A percentile compares a stretch with the other conserved stretches of the same genome.
These are phyloP conservation scores for Tachysurus vachellii DNA, from an alignment of 2,113 vertebrate species.

Conservation along the genomic window DNA sequence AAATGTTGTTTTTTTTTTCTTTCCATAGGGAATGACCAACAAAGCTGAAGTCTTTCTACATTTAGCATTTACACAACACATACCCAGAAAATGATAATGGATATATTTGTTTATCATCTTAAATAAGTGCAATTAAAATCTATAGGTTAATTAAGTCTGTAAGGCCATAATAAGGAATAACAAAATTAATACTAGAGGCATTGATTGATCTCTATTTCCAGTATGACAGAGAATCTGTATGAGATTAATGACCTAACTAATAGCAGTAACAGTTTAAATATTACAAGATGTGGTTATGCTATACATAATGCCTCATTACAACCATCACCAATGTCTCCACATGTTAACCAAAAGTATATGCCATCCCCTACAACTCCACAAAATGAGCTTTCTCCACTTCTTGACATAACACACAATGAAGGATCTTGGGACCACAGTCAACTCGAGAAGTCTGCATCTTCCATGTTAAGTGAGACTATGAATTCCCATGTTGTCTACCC, in stretches of 20 bases:
- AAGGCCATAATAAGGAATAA: neutral
- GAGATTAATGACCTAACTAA: constrained; percentile 76
- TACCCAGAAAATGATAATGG: neutral
- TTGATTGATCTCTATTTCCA: constrained; percentile 4
- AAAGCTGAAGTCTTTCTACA: constrained; percentile 1
- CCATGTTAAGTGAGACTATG: constrained; percentile 57
- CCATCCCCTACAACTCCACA: constrained; percentile 57
- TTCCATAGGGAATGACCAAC: constrained; percentile 25
- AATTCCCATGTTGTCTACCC: constrained; percentile 64
- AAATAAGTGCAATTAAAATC: neutral
- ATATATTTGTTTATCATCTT: constrained; percentile 20
- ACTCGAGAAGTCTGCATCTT: constrained; percentile 72
- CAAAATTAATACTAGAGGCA: neutral
- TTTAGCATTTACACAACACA: neutral
- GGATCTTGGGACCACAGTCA: constrained; percentile 54
- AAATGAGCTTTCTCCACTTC: constrained; percentile 71
- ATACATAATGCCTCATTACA: constrained; percentile 71
- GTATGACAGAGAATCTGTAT: constrained; percentile 83
- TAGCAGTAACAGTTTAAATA: constrained; percentile 67
- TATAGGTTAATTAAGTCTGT: neutral
- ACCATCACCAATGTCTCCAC: constrained; percentile 77
- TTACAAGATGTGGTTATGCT: constrained; percentile 75
- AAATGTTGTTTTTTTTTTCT: neutral
- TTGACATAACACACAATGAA: constrained; percentile 68
- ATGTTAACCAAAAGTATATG: constrained; percentile 76